These are phyloP conservation scores for Notamacropus eugenii DNA, from an alignment of 2,797 vertebrate species.

Conservation along the genomic window DNA sequence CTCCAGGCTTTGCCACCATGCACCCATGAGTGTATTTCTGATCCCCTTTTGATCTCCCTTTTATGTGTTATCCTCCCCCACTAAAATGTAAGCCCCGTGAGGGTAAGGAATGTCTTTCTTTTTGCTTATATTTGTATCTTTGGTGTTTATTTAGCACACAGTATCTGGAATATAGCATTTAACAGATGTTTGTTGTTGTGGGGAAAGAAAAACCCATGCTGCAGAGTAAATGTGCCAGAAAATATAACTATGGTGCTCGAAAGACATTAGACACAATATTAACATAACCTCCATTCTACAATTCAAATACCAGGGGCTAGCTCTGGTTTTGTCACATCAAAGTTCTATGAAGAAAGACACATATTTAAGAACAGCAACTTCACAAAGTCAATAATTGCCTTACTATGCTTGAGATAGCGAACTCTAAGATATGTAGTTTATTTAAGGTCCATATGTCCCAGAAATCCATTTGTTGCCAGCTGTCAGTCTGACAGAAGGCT, in stretches of 20 bases:
- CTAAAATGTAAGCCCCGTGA: background rate
- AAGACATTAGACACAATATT: background rate
- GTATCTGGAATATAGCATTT: background rate
- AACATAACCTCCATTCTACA: fast-evolving
- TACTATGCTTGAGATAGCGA: background rate
- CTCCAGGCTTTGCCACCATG: background rate
- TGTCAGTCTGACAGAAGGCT: background rate
- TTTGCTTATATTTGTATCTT: background rate
- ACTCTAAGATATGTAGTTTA: background rate
- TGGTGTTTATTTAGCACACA: background rate
- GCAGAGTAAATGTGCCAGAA: background rate
- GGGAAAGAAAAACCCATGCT: background rate
- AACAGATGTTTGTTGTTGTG: background rate
- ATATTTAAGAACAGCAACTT: background rate
- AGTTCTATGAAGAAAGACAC: background rate
- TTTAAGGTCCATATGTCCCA: background rate
- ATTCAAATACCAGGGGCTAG: too few relatives aligned
- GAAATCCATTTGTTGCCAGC: background rate
- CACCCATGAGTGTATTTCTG: background rate
- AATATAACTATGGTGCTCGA: fast-evolving
- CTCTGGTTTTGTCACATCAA: background rate
- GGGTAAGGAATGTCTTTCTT: background rate
- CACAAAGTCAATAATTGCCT: background rate
- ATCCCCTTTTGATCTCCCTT: background rate
- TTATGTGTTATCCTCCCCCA: background rate